Conservation (phyloP, 1,140 invertebrate genomes). For the Ceratina australensis region DNA sequence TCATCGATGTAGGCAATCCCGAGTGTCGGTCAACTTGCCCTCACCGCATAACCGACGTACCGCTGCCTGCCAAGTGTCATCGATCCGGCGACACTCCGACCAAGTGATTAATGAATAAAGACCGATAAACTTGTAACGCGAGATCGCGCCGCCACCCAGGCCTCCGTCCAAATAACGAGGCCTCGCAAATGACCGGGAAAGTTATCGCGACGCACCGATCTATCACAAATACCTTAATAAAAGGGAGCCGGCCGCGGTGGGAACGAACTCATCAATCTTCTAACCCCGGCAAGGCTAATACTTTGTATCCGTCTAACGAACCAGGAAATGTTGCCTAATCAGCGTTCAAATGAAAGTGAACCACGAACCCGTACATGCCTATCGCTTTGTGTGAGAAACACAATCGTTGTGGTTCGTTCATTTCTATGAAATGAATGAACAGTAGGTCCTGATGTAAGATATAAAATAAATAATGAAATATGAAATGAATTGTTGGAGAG, state of each 20-base stretch:
- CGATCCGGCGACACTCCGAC: not conserved
- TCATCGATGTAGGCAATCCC: not conserved
- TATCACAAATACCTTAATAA: slow-evolving; percentile 26
- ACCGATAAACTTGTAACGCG: slow-evolving; percentile 26
- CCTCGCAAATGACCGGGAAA: not conserved
- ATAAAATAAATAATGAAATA: too few relatives aligned
- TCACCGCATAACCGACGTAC: slow-evolving; percentile 7
- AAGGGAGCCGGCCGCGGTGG: not conserved
- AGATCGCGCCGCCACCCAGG: too few relatives aligned
- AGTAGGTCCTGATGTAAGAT: too few relatives aligned
- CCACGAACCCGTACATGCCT: slow-evolving; percentile 21
- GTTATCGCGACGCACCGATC: slow-evolving; percentile 19
- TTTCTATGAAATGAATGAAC: too few relatives aligned
- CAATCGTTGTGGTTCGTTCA: too few relatives aligned
- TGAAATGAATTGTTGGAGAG: too few relatives aligned
- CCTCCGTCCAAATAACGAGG: not conserved
- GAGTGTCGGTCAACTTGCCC: not conserved
- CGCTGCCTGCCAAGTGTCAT: not conserved
- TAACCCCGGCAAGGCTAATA: slow-evolving; percentile 1
- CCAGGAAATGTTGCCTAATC: not conserved
- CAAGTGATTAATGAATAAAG: slow-evolving; percentile 9
- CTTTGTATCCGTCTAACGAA: slow-evolving; percentile 2
- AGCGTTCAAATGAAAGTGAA: not conserved
- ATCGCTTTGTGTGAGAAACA: slow-evolving; percentile 13
- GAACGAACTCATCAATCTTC: slow-evolving; percentile 28